These are phyloP conservation scores for Athene noctua DNA, from an alignment of 2,113 vertebrate genomes.

Conservation along the genomic window DNA sequence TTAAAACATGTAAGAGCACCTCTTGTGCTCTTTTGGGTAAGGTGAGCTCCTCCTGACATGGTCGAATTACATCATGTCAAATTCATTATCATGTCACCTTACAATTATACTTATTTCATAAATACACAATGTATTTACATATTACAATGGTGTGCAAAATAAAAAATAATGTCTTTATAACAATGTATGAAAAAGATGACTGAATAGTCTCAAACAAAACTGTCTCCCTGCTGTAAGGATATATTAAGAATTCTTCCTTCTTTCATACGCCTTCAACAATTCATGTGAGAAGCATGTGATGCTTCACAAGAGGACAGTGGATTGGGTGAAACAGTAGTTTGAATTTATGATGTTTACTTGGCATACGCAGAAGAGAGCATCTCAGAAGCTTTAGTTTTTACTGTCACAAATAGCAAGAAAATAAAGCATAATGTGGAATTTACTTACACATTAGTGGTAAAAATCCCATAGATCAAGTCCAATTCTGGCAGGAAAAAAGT, in stretches of 20 bases:
- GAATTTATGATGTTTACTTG: not conserved
- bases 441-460: conserved; percentile 96
- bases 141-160: not conserved
- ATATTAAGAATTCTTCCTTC: not conserved
- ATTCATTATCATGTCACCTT: not conserved
- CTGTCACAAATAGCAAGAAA: not conserved
- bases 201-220: not conserved
- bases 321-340: not conserved
- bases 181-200: not conserved
- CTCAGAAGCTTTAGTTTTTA: not conserved
- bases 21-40: not conserved
- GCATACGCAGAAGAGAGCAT: not conserved
- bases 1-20: not conserved
- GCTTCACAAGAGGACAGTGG: not conserved
- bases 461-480: conserved; percentile 94
- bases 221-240: not conserved
- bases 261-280: not conserved
- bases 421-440: not conserved
- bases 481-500: conserved; percentile 95
- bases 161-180: not conserved
- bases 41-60: not conserved
- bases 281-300: not conserved
- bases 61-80: not conserved
- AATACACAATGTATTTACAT: not conserved
- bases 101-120: not conserved